Conservation (phyloP, 2,113 vertebrate genomes). For the Sylvia atricapilla region DNA sequence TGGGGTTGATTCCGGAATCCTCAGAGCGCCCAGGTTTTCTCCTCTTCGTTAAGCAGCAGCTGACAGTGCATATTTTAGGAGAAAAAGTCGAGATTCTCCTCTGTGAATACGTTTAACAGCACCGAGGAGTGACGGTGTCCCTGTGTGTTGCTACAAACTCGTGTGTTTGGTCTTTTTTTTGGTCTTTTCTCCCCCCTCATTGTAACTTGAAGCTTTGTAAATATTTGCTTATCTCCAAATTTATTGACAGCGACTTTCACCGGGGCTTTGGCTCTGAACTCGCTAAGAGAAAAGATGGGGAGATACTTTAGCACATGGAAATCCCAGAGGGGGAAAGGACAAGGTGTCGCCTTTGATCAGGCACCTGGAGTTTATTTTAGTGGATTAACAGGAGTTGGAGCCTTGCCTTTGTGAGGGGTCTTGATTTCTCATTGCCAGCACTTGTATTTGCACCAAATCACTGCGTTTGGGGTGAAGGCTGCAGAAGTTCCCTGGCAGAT, state of each 20-base stretch:
- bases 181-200: fast-evolving
- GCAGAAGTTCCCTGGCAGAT: neutral
- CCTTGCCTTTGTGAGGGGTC: neutral
- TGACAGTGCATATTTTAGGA: neutral
- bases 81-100: neutral
- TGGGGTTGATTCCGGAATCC: neutral
- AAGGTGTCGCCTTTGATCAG: neutral
- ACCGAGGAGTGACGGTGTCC: neutral
- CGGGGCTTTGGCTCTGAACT: neutral
- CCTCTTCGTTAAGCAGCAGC: neutral
- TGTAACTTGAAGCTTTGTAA: neutral
- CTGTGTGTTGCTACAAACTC: neutral
- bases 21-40: neutral
- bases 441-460: neutral
- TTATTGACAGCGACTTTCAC: neutral
- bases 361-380: neutral
- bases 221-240: neutral
- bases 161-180: no score
- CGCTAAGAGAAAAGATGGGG: neutral
- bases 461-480: neutral
- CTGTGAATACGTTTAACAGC: fast-evolving
- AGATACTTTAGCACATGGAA: fast-evolving
- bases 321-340: neutral
- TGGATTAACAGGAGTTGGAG: neutral
- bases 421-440: neutral